Evolutionary conservation across 2,888 invertebrate genomes (phyloP).

Genomic region (Corythucha ciliata): DNA sequence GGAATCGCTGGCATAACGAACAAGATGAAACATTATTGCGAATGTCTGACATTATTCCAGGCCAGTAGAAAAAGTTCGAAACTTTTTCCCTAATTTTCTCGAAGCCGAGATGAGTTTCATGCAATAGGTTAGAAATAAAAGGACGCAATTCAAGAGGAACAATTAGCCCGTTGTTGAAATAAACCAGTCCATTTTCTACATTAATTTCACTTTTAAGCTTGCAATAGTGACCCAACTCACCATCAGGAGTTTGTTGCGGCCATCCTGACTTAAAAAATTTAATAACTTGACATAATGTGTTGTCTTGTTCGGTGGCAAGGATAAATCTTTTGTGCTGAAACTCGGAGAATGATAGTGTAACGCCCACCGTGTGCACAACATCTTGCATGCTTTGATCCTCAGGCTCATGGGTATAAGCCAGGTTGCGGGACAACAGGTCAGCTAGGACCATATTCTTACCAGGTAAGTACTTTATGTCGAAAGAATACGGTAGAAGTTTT

Average conservation of each 20-base stretch:
- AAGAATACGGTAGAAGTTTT: not conserved
- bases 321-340: no score
- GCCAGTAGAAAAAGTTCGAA: not conserved
- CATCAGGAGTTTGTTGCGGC: no score
- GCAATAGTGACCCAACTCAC: not conserved
- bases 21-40: not conserved
- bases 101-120: constrained; percentile 1
- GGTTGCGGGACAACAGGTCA: not conserved
- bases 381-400: not conserved
- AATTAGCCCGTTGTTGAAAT: not conserved
- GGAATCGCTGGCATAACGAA: not conserved
- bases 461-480: not conserved
- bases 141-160: not conserved
- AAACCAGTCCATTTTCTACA: constrained; percentile 1
- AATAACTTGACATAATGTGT: no score
- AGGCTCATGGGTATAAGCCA: not conserved
- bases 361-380: not conserved
- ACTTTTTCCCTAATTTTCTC: not conserved
- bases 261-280: no score
- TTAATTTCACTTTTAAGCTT: not conserved
- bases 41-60: not conserved
- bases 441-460: not conserved
- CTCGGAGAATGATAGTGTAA: not conserved
- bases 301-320: not conserved
- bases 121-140: not conserved